Base-by-base conservation (phyloP, 2,888 invertebrate genomes). In the Alcis repandata region DNA sequence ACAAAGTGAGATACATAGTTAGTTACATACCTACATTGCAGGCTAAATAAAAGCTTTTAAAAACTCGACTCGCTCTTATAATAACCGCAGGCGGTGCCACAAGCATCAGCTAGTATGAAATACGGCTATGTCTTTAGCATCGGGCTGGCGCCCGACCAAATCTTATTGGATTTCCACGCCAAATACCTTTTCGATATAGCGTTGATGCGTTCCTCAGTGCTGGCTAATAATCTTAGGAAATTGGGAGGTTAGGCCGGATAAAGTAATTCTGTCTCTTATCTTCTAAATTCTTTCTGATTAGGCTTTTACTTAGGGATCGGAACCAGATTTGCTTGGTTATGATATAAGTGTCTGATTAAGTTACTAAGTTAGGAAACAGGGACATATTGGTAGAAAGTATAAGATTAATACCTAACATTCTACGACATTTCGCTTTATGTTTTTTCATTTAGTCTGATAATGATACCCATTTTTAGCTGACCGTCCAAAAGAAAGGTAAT, bases 101-200 rank as follows among this genome's bases (percentile, higher is more conserved):
- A 38, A 15, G 54, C 49, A 41, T 33, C 41, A 56, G 27, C 56
- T 49, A 61, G 53, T 32, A 13, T n/a, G 20, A 62, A 62, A 56
- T 56, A 45, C 33, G 56, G 36, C 57, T 22, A 46, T 58, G 46
- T 54, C 48, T 64, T 57, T 41, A 57, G 45, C 27, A 45, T 40
- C 19, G 46, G 36, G 32, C 40, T 66, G 65, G 65, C 65, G 33
- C 41, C 46, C 51, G 46, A 66, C 65, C 65, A 66, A 66, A 61
- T 61, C 56, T 60, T 66, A 66, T 61, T 66, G 52, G 65, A 57
- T 57, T 59, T 41, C 46, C 46, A 38, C 52, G 65, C 65, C 65
- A 66, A 66, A 66, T 61, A 66, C 56, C 57, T 66, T 61, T 66
- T 46, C 60, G 49, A 65, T 66, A 61, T 52, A 66, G 45, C 56